phyloP scores from a whole-genome alignment of 2,113 vertebrate genomes.

The Crypturellus undulatus region DNA sequence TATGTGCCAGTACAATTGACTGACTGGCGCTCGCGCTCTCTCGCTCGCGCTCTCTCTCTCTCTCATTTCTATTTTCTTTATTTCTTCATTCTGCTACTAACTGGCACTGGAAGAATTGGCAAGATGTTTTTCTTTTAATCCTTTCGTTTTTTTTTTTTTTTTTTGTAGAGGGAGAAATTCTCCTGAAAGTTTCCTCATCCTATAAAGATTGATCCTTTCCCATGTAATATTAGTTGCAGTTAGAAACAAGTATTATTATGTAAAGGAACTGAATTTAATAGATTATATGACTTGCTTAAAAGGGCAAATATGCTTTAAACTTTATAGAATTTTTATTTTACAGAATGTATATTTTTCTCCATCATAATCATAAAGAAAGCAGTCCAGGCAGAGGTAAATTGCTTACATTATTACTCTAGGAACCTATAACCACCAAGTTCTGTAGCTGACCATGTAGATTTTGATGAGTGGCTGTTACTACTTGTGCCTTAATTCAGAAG shows the following conservation, averaged over 20 bases:
- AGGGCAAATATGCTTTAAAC: background rate
- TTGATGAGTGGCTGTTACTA: background rate
- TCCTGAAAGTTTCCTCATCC: background rate
- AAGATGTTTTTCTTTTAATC: background rate
- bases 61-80: no score
- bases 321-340: background rate
- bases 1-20: background rate
- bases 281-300: background rate
- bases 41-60: background rate
- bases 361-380: background rate
- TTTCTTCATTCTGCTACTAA: background rate
- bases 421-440: background rate
- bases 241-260: background rate
- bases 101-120: background rate
- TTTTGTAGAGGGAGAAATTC: background rate
- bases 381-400: background rate
- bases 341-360: background rate
- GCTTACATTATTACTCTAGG: background rate
- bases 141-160: background rate
- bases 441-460: background rate
- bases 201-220: conserved; percentile 21
- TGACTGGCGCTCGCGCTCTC: background rate
- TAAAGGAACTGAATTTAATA: background rate
- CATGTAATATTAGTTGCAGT: conserved; percentile 1
- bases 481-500: background rate